phyloP scores from a whole-genome alignment of 2,888 invertebrate species.

The Priapulus caudatus region DNA sequence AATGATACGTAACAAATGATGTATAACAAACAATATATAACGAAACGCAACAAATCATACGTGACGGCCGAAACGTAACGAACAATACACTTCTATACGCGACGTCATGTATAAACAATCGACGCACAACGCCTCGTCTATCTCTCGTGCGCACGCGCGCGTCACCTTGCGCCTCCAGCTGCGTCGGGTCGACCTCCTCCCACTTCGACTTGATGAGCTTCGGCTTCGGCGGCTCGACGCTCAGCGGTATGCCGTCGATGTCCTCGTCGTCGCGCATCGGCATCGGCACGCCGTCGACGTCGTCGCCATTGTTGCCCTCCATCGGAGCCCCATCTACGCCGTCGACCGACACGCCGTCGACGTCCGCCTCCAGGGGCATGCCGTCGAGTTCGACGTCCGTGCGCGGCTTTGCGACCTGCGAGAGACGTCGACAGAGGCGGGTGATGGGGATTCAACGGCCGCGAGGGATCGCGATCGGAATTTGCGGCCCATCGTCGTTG shows the following conservation, averaged over 20 bases:
- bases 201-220: constrained; percentile 76
- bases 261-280: constrained; percentile 16
- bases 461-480: no score
- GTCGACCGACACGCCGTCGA: constrained; percentile 25
- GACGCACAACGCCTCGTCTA: no score
- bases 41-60: no score
- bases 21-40: no score
- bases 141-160: no score
- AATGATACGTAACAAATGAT: no score
- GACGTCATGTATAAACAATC: no score
- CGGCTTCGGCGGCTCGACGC: constrained; percentile 11
- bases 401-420: not conserved
- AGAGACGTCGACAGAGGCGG: no score
- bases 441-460: no score
- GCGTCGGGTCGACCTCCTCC: constrained; percentile 86
- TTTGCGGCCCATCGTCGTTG: no score
- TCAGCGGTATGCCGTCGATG: constrained; percentile 24
- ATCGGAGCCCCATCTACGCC: constrained; percentile 54
- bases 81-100: no score
- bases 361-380: constrained; percentile 28
- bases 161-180: constrained; percentile 50
- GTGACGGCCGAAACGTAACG: no score
- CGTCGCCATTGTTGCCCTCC: constrained; percentile 23
- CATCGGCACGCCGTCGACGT: constrained; percentile 13
- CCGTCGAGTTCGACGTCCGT: constrained; percentile 45